These are phyloP conservation scores for Drosophila anomalata DNA, from an alignment of 2,888 invertebrate species.

Conservation along the genomic window DNA sequence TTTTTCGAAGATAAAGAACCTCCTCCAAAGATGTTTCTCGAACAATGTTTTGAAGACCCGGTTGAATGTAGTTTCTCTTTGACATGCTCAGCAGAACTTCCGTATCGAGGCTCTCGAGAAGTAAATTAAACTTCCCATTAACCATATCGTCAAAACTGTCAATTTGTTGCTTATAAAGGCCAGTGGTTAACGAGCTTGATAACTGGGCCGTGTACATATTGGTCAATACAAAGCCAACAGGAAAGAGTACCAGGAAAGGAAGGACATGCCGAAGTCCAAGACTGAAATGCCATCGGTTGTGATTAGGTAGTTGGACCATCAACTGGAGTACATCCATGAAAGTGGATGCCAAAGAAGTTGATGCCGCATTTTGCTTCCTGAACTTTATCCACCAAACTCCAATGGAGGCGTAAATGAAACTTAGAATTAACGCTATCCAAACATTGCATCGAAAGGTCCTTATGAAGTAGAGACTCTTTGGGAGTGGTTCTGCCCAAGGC, in stretches of 20 bases:
- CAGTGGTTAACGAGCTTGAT: constrained; percentile 61
- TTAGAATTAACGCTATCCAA: constrained; percentile 45
- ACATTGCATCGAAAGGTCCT: constrained; percentile 45
- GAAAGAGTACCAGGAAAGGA: constrained; percentile 31
- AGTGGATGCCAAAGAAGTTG: neutral
- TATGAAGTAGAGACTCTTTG: constrained; percentile 54
- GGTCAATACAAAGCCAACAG: constrained; percentile 57
- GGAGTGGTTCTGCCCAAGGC: constrained; percentile 55
- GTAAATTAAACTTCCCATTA: constrained; percentile 27
- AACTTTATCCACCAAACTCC: constrained; percentile 11
- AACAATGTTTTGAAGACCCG: constrained; percentile 6
- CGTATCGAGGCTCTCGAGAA: constrained; percentile 33
- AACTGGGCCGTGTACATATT: constrained; percentile 56
- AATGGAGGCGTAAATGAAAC: constrained; percentile 20
- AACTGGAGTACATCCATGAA: constrained; percentile 34
- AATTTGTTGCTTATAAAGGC: constrained; percentile 56
- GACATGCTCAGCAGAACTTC: constrained; percentile 12
- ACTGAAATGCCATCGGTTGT: neutral
- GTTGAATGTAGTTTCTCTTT: neutral
- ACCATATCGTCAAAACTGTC: constrained; percentile 55
- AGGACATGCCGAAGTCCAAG: constrained; percentile 10
- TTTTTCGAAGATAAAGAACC: constrained; percentile 18
- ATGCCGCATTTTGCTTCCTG: neutral
- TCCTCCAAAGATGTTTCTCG: neutral
- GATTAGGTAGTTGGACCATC: constrained; percentile 13